Conservation (phyloP, 2,113 vertebrate genomes). For the Carlito syrichta region DNA sequence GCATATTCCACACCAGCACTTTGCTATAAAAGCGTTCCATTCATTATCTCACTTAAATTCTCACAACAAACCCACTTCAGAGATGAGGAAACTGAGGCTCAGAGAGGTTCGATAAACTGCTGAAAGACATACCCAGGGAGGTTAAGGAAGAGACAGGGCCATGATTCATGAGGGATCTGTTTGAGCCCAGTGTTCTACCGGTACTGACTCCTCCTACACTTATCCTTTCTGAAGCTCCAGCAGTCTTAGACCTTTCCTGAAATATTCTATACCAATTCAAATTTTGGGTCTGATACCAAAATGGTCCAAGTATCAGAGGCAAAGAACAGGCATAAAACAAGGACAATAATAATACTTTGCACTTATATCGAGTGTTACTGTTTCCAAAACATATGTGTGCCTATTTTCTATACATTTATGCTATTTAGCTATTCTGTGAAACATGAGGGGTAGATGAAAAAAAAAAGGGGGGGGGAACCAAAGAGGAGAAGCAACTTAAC, state of each 20-base stretch:
- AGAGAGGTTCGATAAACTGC: not conserved
- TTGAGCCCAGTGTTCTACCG: not conserved
- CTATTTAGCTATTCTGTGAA: not conserved
- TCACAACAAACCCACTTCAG: not conserved
- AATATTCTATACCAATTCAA: not conserved
- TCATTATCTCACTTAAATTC: not conserved
- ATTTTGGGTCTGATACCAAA: not conserved
- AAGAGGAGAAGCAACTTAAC: not conserved
- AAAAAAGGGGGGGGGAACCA: not conserved
- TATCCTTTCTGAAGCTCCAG: not conserved
- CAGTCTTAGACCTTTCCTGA: not conserved
- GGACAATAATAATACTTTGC: not conserved
- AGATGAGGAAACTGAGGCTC: not conserved
- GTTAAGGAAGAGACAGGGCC: not conserved
- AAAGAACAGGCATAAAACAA: slow-evolving; percentile 11
- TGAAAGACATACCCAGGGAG: not conserved
- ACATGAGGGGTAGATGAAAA: not conserved
- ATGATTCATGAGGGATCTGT: not conserved
- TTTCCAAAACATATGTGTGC: not conserved
- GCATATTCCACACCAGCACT: not conserved
- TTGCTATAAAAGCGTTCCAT: not conserved
- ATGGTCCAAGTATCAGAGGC: not conserved
- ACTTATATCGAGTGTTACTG: not conserved
- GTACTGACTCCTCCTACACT: not conserved
- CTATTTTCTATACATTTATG: slow-evolving; percentile 5